Percentiles rank a stretch among this genome's conserved stretches.
Evolutionary conservation across 2,113 vertebrate genomes (phyloP).

Genomic region (Myrmecophaga tridactyla): DNA sequence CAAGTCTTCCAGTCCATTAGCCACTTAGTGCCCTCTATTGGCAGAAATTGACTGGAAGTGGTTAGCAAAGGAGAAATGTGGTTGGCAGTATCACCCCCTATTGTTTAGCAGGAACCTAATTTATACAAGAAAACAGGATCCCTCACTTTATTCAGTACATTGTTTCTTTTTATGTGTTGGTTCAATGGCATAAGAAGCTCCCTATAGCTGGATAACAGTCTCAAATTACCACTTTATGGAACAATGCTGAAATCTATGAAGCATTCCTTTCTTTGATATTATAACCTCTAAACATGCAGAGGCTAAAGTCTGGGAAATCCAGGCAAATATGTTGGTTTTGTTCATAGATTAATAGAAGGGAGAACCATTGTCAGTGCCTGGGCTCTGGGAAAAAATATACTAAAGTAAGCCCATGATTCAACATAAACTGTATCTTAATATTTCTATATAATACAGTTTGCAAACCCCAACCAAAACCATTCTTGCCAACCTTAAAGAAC

Average conservation of each 20-base stretch:
- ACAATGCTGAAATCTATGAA: background rate
- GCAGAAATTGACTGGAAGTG: background rate
- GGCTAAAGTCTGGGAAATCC: background rate
- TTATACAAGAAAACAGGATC: background rate
- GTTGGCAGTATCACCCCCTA: background rate
- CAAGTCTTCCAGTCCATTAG: background rate
- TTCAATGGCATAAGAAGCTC: background rate
- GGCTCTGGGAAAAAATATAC: background rate
- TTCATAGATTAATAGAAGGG: background rate
- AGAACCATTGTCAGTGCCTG: background rate
- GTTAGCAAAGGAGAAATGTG: background rate
- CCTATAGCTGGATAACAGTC: background rate
- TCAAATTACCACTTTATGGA: background rate
- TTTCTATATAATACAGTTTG: too few relatives aligned
- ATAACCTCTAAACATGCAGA: background rate
- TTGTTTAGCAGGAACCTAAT: background rate
- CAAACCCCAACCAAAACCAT: too few relatives aligned
- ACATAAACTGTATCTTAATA: background rate
- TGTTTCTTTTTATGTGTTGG: background rate
- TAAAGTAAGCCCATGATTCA: background rate
- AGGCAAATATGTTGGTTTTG: background rate
- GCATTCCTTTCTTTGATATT: background rate
- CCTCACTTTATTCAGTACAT: background rate
- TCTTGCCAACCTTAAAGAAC: too few relatives aligned
- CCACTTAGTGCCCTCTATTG: background rate